Base-by-base conservation (phyloP, 2,888 invertebrate species). In the Eilema sororculum region DNA sequence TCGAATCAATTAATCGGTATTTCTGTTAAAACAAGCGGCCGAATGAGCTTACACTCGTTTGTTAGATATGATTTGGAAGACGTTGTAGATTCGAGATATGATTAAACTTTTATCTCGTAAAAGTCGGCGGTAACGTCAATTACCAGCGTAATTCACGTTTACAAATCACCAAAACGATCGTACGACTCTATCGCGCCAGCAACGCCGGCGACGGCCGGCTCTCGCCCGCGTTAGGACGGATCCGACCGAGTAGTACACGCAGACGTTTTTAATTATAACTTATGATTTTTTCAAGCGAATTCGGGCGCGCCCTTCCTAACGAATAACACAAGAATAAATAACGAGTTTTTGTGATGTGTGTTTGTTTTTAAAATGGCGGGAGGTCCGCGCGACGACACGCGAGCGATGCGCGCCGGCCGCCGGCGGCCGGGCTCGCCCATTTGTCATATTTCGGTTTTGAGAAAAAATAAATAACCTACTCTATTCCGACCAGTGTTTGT, bases 341-440 rank as follows among this genome's bases (percentile, higher is more conserved):
- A 95, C 92, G 88, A 92, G 94, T 94, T 94, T 94, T 94, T 94
- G 90, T 93, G 92, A 86, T 89, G 90, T 92, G 88, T 95, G 94
- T 95, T 95, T 95, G 95, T 95, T 95, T 95, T 94, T 92, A 94
- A 95, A 95, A 95, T 95, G 95, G 95, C 95, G 95, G 95, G 95
- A 95, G 95, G 95, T 95, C 95, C 88, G 91, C 89, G 92, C 92
- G 94, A 93, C 94, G 94, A 95, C 95, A 95, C 95, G 94, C 95
- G 94, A 94, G 93, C 92, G 90, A 86, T 85, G 88, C 84, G 87
- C 86, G 87, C 84, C 86, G 78, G 78, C 75, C 80, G 82, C 79
- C 79, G 82, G 76, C 81, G 81, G 81, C 82, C 75, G 87, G 89
- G 84, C 90, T 87, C 89, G 89, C 91, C 94, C 95, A 95, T 95